phyloP scores from a whole-genome alignment of 1,140 invertebrate species.

The Aphelenchoides besseyi region DNA sequence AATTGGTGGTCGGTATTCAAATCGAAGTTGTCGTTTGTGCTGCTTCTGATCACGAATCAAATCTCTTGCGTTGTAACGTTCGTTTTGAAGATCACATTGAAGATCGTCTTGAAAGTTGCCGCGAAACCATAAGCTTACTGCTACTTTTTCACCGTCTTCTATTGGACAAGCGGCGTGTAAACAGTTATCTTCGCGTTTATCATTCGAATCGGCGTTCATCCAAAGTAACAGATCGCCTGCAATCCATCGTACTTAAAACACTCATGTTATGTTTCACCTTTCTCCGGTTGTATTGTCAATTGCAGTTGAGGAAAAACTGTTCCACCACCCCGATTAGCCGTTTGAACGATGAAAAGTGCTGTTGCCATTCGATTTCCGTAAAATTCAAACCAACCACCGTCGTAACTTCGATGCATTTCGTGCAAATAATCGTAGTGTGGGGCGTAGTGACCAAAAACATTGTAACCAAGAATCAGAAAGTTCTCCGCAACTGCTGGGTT shows the following conservation, averaged over 20 bases:
- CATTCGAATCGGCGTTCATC: slow-evolving; percentile 50
- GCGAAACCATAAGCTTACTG: slow-evolving; percentile 51
- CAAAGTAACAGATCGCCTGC: slow-evolving; percentile 45
- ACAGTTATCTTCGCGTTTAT: slow-evolving; percentile 27
- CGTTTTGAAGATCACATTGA: neutral
- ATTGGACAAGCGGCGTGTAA: slow-evolving; percentile 55
- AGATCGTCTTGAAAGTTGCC: slow-evolving; percentile 42
- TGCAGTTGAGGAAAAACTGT: slow-evolving; percentile 43
- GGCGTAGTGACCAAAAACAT: slow-evolving; percentile 41
- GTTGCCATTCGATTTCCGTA: slow-evolving; percentile 48
- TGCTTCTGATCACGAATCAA: neutral
- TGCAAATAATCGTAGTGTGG: slow-evolving; percentile 45
- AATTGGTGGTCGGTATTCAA: slow-evolving; percentile 16
- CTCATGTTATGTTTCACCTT: slow-evolving; percentile 12
- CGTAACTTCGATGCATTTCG: slow-evolving; percentile 40
- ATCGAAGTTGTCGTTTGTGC: neutral
- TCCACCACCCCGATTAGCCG: slow-evolving; percentile 32
- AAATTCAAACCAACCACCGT: slow-evolving; percentile 46
- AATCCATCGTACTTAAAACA: neutral
- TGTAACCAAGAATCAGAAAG: slow-evolving; percentile 42
- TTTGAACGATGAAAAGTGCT: slow-evolving; percentile 40
- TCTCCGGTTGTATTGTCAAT: slow-evolving; percentile 38
- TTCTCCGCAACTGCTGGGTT: slow-evolving; percentile 48
- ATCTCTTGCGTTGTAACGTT: neutral
- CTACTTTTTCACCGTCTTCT: slow-evolving; percentile 47